Conservation (phyloP, 2,113 vertebrate species). For the Carlito syrichta region DNA sequence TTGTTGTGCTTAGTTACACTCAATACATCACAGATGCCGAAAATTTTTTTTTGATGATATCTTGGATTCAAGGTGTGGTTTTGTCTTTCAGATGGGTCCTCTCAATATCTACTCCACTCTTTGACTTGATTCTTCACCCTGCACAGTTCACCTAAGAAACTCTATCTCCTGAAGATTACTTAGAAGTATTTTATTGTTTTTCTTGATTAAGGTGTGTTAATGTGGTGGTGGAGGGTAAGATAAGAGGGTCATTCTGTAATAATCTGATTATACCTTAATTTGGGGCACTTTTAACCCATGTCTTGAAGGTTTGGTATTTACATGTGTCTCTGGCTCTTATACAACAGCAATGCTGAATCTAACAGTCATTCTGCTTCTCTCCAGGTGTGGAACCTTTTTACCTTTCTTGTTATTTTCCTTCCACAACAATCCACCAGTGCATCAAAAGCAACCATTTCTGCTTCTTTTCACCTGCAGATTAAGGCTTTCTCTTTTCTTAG, state of each 20-base stretch:
- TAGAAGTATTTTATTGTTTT: background rate
- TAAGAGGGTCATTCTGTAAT: background rate
- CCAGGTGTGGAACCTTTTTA: background rate
- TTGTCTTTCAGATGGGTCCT: background rate
- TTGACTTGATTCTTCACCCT: background rate
- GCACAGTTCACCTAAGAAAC: background rate
- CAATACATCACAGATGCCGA: background rate
- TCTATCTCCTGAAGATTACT: background rate
- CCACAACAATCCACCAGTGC: background rate
- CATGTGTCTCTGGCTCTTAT: background rate
- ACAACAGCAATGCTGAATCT: background rate
- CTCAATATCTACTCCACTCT: background rate
- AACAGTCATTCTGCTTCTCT: background rate
- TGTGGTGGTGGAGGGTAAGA: background rate
- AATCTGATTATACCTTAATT: background rate
- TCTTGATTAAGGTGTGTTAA: background rate
- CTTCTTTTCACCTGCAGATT: background rate
- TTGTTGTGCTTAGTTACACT: background rate
- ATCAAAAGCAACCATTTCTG: background rate
- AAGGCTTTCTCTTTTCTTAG: background rate
- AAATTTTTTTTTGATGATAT: background rate
- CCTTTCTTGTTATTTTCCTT: background rate
- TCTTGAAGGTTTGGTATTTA: background rate
- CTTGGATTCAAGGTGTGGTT: background rate
- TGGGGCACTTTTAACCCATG: background rate